A percentile compares a stretch with the other conserved stretches of the same genome.
Conservation (phyloP, 1,140 invertebrate species). For the Diabrotica undecimpunctata region DNA sequence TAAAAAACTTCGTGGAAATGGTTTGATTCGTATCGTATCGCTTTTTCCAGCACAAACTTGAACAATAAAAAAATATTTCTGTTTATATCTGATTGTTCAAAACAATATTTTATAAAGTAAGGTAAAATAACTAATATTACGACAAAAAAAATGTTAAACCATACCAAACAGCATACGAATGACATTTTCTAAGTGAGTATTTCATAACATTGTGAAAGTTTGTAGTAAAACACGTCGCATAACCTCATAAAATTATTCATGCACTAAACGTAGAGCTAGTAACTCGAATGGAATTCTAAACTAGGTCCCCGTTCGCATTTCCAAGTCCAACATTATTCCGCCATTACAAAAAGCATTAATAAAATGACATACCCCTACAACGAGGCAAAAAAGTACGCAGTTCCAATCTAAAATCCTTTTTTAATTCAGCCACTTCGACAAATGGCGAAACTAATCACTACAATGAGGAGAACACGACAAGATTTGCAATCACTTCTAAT, state of each 20-base stretch:
- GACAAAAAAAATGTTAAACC: too few relatives aligned
- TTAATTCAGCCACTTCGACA: conserved; percentile 20
- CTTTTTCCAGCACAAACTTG: too few relatives aligned
- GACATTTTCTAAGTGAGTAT: background rate
- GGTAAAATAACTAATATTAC: too few relatives aligned
- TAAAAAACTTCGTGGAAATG: too few relatives aligned
- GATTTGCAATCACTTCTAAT: conserved; percentile 45
- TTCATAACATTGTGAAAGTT: background rate
- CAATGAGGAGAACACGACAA: conserved; percentile 23
- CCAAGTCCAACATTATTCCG: conserved; percentile 5
- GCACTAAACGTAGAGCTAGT: conserved; percentile 12
- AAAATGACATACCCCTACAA: conserved; percentile 24
- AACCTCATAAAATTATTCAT: conserved; percentile 9
- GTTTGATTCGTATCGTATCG: too few relatives aligned
- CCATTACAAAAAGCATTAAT: conserved; percentile 13
- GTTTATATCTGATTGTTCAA: too few relatives aligned
- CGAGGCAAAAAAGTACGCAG: conserved; percentile 29
- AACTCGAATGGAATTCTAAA: conserved; percentile 8
- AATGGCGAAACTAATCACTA: conserved; percentile 19
- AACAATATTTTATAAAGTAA: too few relatives aligned
- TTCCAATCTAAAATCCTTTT: conserved; percentile 32
- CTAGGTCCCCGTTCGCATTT: conserved; percentile 1
- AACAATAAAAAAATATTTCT: too few relatives aligned
- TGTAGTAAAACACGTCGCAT: conserved; percentile 2
- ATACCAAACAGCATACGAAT: too few relatives aligned